Conservation (phyloP, 2,113 vertebrate genomes). For the Glaucomys volans region DNA sequence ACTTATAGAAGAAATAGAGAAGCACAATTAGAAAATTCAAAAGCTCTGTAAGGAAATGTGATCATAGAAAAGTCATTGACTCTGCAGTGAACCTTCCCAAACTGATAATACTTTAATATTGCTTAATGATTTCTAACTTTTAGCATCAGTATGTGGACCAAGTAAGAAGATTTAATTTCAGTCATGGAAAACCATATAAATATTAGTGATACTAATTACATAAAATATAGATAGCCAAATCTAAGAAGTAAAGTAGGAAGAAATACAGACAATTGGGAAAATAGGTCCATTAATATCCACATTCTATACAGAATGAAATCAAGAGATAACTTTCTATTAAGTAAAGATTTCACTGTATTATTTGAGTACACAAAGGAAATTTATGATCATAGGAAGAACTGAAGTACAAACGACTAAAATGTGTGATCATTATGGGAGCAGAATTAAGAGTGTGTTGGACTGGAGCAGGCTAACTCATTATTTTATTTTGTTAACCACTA, state of each 20-base stretch:
- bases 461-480: background rate
- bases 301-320: background rate
- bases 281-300: background rate
- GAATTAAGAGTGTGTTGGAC: background rate
- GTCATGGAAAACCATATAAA: background rate
- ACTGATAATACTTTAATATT: background rate
- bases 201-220: background rate
- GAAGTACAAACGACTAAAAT: background rate
- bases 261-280: background rate
- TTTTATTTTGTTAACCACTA: background rate
- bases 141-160: background rate
- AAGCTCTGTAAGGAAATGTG: background rate
- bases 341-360: constrained; percentile 3
- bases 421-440: background rate
- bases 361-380: background rate
- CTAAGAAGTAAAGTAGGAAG: background rate
- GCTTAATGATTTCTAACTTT: constrained; percentile 46
- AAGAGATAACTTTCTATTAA: background rate
- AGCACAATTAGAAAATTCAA: background rate
- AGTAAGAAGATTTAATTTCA: background rate
- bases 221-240: background rate
- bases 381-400: background rate
- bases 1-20: background rate
- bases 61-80: background rate
- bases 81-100: background rate